Evolutionary conservation across 2,888 invertebrate genomes (phyloP).

Genomic region (Mesorhabditis sp.): DNA sequence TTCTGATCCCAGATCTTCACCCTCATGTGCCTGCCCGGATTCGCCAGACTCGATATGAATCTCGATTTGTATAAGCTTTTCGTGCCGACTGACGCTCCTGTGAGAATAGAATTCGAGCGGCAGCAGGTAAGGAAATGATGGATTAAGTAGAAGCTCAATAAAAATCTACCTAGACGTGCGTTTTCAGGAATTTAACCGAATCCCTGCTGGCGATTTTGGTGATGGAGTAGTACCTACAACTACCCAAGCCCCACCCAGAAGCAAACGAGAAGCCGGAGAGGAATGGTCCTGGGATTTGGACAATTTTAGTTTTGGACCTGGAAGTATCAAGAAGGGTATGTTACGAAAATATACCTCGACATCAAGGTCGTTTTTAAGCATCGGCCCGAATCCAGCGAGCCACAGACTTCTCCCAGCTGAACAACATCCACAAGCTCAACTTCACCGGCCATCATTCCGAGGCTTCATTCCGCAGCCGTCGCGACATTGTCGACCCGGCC

Average conservation of each 20-base stretch:
- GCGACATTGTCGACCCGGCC: neutral
- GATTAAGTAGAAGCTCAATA: neutral
- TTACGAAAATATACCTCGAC: neutral
- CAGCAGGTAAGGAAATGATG: slow-evolving; percentile 10
- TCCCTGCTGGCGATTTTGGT: slow-evolving; percentile 41
- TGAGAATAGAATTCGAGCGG: slow-evolving; percentile 23
- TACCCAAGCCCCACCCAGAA: slow-evolving; percentile 2
- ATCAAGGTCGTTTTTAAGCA: neutral
- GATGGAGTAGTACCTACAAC: slow-evolving; percentile 1
- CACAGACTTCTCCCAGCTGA: neutral
- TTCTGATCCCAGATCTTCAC: slow-evolving; percentile 28
- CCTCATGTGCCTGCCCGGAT: slow-evolving; percentile 42
- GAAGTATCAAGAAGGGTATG: neutral
- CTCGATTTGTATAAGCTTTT: slow-evolving; percentile 55
- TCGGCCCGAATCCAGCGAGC: neutral
- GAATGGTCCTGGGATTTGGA: slow-evolving; percentile 5
- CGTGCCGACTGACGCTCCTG: slow-evolving; percentile 55
- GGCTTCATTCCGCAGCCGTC: neutral
- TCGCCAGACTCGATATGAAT: slow-evolving; percentile 49
- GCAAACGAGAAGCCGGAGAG: slow-evolving; percentile 2
- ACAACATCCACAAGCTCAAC: neutral
- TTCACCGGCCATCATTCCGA: neutral
- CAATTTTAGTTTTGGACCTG: slow-evolving; percentile 1
- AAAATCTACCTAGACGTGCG: neutral
- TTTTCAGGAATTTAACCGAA: slow-evolving; percentile 38